phyloP scores from a whole-genome alignment of 1,140 invertebrate species.

The Zaprionus inermis region DNA sequence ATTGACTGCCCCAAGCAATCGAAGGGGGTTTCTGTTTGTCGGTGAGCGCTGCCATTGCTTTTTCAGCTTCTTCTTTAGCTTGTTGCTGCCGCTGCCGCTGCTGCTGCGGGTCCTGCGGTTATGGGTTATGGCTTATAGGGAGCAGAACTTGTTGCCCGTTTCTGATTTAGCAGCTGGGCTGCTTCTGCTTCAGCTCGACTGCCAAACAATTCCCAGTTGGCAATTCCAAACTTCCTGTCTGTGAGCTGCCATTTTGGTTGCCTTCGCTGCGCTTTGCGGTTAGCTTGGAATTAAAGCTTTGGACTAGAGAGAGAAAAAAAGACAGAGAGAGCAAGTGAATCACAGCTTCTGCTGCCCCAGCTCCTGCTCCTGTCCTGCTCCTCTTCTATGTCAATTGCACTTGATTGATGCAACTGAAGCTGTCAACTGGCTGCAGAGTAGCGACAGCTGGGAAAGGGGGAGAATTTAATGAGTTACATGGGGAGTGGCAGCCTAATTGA shows the following conservation, averaged over 20 bases:
- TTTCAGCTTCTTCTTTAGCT: conserved; percentile 18
- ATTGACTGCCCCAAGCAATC: conserved; percentile 66
- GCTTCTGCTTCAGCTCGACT: neutral
- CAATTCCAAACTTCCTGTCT: conserved; percentile 37
- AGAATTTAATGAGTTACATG: neutral
- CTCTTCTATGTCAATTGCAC: neutral
- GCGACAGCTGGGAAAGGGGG: neutral
- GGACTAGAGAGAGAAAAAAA: neutral
- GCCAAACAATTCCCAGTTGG: neutral
- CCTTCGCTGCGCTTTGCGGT: conserved; percentile 35
- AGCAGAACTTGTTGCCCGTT: conserved; percentile 38
- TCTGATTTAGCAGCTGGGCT: conserved; percentile 48
- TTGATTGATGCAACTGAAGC: neutral
- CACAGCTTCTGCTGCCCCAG: neutral
- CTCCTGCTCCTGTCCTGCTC: no score
- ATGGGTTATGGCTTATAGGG: conserved; percentile 60
- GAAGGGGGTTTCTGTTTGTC: conserved; percentile 47
- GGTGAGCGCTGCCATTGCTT: conserved; percentile 3
- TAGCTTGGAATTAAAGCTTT: conserved; percentile 60
- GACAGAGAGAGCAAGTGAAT: conserved; percentile 15
- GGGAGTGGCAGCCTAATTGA: conserved; percentile 54
- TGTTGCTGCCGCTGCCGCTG: conserved; percentile 31
- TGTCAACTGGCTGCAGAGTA: neutral
- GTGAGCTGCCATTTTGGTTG: conserved; percentile 43
- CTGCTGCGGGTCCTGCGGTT: conserved; percentile 65